Base-by-base conservation (phyloP, 1,140 invertebrate species). In the Neodiprion virginianus region DNA sequence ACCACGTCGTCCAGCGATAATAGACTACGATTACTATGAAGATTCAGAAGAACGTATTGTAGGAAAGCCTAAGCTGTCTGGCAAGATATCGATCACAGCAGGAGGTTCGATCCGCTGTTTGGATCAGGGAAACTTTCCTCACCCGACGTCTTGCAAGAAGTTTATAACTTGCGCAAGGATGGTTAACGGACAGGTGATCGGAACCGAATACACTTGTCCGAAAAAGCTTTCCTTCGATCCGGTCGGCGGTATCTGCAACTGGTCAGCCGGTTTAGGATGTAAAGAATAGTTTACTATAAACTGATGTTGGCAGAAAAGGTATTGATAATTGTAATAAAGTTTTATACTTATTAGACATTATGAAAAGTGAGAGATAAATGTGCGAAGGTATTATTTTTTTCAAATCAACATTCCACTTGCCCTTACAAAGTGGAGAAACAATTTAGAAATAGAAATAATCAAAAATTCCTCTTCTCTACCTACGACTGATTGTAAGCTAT, bases 131-230 rank as follows among this genome's bases (percentile, higher is more conserved):
- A 96, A 95, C 83, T 97, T 96, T 86, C 94, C 95, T 0, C 95
- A 97, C 89, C 96, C 96, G 0, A 91, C 92, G 9, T 96, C 95
- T 1, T 97, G 96, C 85, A 94, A 93, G 85, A 96, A 96, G 85
- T 97, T 96, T 84, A 96, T 97, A 75, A 95, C 94, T 8, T 97
- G 96, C 83, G 94, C 95, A 0, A 92, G 92, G 83, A 94, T 95
- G 88, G 94, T 95, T 69, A 93, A 92, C 79, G 93, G 93, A 49
- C 89, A 91, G 23, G 90, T 96, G 0, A 85, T 95, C 0, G 95
- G 95, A 2, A 96, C 95, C 92, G 95, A 96, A 76, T 96, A 96
- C 85, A 94, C 95, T 0, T 97, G 96, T 84, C 95, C 96, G 0
- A 92, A 93, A 73, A 93, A 93, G 40, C 87, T 97, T 0, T 94